Evolutionary conservation across 1,140 invertebrate genomes (phyloP).

Genomic region (Ips nitidus): DNA sequence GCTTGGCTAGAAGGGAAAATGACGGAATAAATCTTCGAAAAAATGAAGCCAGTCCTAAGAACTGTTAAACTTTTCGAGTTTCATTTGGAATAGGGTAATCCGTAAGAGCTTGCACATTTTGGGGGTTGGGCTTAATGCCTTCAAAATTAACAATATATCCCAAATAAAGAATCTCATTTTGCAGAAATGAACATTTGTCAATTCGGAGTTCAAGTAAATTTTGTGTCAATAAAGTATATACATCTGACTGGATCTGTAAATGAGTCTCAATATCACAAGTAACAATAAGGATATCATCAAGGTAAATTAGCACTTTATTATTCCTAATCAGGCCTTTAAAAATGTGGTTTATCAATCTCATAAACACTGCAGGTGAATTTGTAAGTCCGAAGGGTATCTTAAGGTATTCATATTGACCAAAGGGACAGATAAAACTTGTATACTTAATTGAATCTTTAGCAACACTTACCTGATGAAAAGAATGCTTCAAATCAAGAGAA

Average conservation of each 20-base stretch:
- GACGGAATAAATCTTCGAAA: slow-evolving; percentile 34
- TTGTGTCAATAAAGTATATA: no score
- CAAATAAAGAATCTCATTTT: no score
- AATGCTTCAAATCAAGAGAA: slow-evolving; percentile 39
- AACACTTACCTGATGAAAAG: slow-evolving; percentile 43
- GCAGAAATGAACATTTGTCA: no score
- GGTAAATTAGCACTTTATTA: background rate
- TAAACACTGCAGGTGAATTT: slow-evolving; percentile 43
- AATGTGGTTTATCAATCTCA: background rate
- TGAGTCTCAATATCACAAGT: slow-evolving; percentile 17
- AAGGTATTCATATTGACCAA: slow-evolving; percentile 44
- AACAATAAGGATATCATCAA: no score
- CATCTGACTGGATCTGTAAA: background rate
- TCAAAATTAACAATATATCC: no score
- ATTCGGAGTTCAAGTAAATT: no score
- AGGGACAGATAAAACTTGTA: slow-evolving; percentile 40
- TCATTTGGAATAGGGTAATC: slow-evolving; percentile 1
- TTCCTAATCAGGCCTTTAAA: slow-evolving; percentile 6
- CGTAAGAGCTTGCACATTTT: background rate
- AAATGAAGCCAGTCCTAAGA: slow-evolving; percentile 32
- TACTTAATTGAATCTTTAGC: slow-evolving; percentile 47
- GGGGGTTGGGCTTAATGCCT: no score
- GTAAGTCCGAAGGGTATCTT: no score
- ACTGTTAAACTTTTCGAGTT: slow-evolving; percentile 12
- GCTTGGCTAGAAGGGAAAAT: no score